A percentile compares a stretch with the other conserved stretches of the same genome.
Conservation (phyloP, 2,888 invertebrate species). For the Brachyopa scutellaris region DNA sequence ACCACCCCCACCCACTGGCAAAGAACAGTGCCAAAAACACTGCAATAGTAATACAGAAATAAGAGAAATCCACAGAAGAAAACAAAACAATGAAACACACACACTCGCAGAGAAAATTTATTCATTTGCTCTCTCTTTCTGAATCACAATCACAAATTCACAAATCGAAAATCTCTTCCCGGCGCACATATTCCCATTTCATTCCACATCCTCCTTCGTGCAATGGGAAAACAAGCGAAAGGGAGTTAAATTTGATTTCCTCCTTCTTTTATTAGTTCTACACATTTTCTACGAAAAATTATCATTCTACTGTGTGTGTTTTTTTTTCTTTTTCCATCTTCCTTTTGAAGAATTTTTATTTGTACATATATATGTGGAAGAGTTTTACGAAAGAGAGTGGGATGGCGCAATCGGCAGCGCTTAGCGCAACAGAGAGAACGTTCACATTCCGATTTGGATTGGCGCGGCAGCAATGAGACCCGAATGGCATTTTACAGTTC, state of each 20-base stretch:
- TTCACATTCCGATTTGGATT: conserved; percentile 70
- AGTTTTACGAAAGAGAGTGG: conserved; percentile 63
- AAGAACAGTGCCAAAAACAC: conserved; percentile 31
- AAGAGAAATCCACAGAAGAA: conserved; percentile 53
- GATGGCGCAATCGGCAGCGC: neutral
- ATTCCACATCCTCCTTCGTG: conserved; percentile 48
- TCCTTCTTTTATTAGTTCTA: conserved; percentile 67
- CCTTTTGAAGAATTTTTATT: conserved; percentile 68
- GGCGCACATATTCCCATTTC: conserved; percentile 63
- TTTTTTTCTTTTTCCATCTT: conserved; percentile 32
- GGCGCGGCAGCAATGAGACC: conserved; percentile 70
- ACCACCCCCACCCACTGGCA: neutral
- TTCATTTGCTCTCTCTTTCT: conserved; percentile 53
- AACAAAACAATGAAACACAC: conserved; percentile 31
- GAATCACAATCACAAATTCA: conserved; percentile 61
- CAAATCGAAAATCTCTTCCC: conserved; percentile 56
- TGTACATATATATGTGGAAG: conserved; percentile 67
- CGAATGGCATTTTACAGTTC: conserved; percentile 73
- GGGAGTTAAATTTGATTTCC: conserved; percentile 25
- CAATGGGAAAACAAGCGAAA: neutral
- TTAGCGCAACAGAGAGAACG: conserved; percentile 55
- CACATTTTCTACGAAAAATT: conserved; percentile 65
- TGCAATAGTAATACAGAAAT: conserved; percentile 63
- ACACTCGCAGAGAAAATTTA: neutral
- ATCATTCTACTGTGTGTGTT: conserved; percentile 51